These are phyloP conservation scores for Phoxinus phoxinus DNA, from an alignment of 2,113 vertebrate genomes.

Conservation along the genomic window DNA sequence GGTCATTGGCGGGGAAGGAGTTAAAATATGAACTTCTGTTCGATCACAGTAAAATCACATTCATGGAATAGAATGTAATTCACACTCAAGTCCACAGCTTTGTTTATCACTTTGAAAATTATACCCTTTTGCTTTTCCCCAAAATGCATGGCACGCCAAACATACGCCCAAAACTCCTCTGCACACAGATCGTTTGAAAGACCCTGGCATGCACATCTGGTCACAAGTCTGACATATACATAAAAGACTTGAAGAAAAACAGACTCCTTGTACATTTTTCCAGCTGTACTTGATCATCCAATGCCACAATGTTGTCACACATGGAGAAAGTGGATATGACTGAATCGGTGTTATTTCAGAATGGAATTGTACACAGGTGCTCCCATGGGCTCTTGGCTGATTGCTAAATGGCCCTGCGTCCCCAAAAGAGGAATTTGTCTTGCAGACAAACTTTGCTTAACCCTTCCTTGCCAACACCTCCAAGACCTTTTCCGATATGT, in stretches of 20 bases:
- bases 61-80: background rate
- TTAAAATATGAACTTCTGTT: background rate
- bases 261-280: slow-evolving; percentile 38
- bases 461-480: slow-evolving; percentile 41
- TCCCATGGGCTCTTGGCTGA: slow-evolving; percentile 17
- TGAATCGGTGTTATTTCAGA: slow-evolving; percentile 37
- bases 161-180: background rate
- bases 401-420: slow-evolving; percentile 39
- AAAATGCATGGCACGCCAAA: background rate
- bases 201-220: slow-evolving; percentile 51
- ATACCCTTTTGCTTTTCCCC: background rate
- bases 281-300: slow-evolving; percentile 56
- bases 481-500: slow-evolving; percentile 32
- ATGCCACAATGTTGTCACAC: slow-evolving; percentile 47
- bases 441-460: slow-evolving; percentile 43
- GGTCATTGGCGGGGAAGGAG: too few relatives aligned
- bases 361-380: slow-evolving; percentile 56
- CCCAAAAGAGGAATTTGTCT: slow-evolving; percentile 42
- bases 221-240: slow-evolving; percentile 35
- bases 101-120: background rate
- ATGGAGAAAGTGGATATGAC: slow-evolving; percentile 41
- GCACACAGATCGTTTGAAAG: slow-evolving; percentile 14
- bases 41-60: slow-evolving; percentile 5
- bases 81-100: background rate
- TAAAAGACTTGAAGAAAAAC: slow-evolving; percentile 35